These are phyloP conservation scores for Rhipidura dahli DNA, from an alignment of 2,113 vertebrate genomes.

Conservation along the genomic window DNA sequence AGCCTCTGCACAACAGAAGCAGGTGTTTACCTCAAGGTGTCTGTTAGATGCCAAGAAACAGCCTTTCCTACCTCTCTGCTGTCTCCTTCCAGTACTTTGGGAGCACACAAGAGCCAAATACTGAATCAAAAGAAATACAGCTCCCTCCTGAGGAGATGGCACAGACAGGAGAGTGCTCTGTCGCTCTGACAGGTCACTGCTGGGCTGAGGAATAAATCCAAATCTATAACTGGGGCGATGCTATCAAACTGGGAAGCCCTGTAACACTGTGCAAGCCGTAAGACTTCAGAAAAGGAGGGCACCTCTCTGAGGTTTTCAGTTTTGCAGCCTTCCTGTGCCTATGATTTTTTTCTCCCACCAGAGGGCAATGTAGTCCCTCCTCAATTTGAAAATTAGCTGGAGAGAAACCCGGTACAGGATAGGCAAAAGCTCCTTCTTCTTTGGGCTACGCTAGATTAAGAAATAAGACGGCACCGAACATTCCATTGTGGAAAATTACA, in stretches of 20 bases:
- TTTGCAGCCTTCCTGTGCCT: not conserved
- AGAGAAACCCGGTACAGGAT: not conserved
- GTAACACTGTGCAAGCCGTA: not conserved
- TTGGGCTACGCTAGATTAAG: not conserved
- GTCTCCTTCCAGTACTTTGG: not conserved
- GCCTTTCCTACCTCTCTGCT: not conserved
- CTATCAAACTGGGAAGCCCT: not conserved
- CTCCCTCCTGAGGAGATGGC: not conserved
- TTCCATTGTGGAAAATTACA: slow-evolving; percentile 15
- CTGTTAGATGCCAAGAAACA: not conserved
- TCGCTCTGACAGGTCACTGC: not conserved
- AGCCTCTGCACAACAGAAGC: not conserved
- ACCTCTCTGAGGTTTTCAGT: not conserved
- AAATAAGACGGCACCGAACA: not conserved
- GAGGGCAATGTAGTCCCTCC: slow-evolving; percentile 57
- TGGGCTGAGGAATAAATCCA: not conserved
- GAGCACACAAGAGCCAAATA: not conserved
- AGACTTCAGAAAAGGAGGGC: not conserved
- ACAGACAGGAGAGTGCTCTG: not conserved
- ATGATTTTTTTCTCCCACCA: slow-evolving; percentile 45
- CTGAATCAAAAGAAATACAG: not conserved
- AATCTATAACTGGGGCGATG: not conserved
- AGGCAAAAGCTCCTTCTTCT: not conserved
- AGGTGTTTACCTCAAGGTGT: not conserved
- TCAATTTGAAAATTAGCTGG: not conserved